Conservation (phyloP, 53 echinoderm and acorn worm genomes). For the Astropecten irregularis region DNA sequence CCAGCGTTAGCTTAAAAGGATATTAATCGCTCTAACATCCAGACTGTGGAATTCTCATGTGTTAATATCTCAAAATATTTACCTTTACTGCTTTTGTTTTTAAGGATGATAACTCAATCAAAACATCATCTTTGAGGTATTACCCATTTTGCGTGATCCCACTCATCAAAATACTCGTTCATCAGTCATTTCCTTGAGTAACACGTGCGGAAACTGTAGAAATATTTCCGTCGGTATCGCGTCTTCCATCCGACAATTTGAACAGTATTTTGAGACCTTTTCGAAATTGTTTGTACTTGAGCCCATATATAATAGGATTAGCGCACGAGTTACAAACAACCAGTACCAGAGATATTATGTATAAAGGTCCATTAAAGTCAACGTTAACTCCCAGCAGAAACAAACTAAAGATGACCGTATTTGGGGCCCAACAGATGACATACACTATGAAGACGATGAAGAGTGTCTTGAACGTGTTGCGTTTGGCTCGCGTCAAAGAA, state of each 20-base stretch:
- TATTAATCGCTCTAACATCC: too few relatives aligned
- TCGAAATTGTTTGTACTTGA: conserved; percentile 29
- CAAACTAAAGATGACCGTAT: conserved; percentile 17
- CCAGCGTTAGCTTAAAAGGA: too few relatives aligned
- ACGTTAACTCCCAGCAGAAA: conserved; percentile 7
- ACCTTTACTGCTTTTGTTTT: too few relatives aligned
- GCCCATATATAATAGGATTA: conserved; percentile 18
- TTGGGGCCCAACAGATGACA: conserved; percentile 35
- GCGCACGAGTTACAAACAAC: conserved; percentile 40
- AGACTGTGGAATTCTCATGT: too few relatives aligned
- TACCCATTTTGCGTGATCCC: too few relatives aligned
- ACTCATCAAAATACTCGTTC: too few relatives aligned
- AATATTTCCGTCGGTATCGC: neutral
- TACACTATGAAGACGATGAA: conserved; percentile 32
- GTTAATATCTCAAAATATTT: too few relatives aligned
- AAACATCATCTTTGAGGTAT: too few relatives aligned
- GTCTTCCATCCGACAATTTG: neutral
- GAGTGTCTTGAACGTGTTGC: conserved; percentile 43
- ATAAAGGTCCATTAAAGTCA: neutral
- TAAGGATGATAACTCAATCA: too few relatives aligned
- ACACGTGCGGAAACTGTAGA: conserved; percentile 11
- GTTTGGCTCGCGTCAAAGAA: conserved; percentile 7
- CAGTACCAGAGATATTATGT: conserved; percentile 10
- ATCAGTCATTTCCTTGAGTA: neutral
- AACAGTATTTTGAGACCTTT: conserved; percentile 24